phyloP scores from a whole-genome alignment of 2,888 invertebrate species.

The Athetis lepigone region DNA sequence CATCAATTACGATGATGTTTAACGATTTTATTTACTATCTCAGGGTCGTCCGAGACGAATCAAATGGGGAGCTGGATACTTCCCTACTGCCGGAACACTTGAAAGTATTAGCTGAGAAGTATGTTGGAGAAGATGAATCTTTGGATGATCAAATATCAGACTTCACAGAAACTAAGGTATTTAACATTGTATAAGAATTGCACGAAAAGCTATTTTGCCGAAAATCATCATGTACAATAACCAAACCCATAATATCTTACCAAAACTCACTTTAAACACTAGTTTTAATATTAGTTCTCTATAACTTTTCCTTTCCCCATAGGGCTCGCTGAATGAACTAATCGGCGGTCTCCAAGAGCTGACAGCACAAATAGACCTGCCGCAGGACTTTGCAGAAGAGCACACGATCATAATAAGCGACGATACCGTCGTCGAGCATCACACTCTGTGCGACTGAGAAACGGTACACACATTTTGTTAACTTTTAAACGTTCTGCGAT shows the following conservation, averaged over 20 bases:
- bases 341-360: constrained; percentile 83
- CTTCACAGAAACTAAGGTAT: constrained; percentile 83
- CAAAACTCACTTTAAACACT: too few relatives aligned
- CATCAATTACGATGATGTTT: too few relatives aligned
- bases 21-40: constrained; percentile 6
- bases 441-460: constrained; percentile 80
- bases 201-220: neutral
- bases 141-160: constrained; percentile 76
- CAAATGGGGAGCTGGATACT: constrained; percentile 75
- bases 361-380: constrained; percentile 83
- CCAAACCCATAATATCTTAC: too few relatives aligned
- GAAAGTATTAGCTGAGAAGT: constrained; percentile 75
- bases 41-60: constrained; percentile 79
- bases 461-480: neutral
- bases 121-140: constrained; percentile 78
- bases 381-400: constrained; percentile 82
- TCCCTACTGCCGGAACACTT: constrained; percentile 81
- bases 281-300: neutral
- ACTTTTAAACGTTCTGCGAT: neutral
- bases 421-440: constrained; percentile 83
- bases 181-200: neutral
- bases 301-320: constrained; percentile 33
- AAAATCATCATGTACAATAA: too few relatives aligned
- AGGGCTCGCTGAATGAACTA: constrained; percentile 81
- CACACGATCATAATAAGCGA: constrained; percentile 83